Conservation (phyloP, 2,797 vertebrate genomes). For the Catostomus latipinnis region DNA sequence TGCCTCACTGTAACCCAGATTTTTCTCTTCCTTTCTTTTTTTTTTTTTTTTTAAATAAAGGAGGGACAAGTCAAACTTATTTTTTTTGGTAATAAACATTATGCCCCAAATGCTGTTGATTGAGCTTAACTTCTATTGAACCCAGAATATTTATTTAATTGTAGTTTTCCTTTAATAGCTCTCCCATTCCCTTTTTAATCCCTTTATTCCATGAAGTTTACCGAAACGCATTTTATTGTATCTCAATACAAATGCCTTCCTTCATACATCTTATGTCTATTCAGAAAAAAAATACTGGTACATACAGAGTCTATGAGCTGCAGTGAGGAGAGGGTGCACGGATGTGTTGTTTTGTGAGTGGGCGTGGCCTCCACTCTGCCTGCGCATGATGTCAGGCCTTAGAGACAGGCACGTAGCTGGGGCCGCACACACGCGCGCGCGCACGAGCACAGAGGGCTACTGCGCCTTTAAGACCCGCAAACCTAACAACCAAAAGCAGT, state of each 20-base stretch:
- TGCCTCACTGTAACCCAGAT: no score
- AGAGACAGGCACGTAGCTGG: slow-evolving; percentile 49
- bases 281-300: not conserved
- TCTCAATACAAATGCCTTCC: not conserved
- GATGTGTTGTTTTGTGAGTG: not conserved
- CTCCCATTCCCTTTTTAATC: not conserved
- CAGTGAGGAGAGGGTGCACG: not conserved
- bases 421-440: slow-evolving; percentile 19
- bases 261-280: not conserved
- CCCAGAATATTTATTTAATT: not conserved
- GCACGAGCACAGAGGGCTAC: slow-evolving; percentile 55
- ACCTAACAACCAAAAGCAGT: slow-evolving; percentile 61
- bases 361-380: slow-evolving; percentile 38
- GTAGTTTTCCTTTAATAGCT: not conserved
- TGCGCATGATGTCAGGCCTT: slow-evolving; percentile 59
- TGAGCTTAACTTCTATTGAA: no score
- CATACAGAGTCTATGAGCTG: not conserved
- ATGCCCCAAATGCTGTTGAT: no score
- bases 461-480: slow-evolving; percentile 68
- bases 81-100: no score
- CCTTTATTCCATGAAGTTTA: not conserved
- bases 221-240: no score
- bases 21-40: no score
- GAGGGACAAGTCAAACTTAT: no score
- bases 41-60: no score